Evolutionary conservation across 1,140 invertebrate species (phyloP).

Genomic region (Asobara japonica): DNA sequence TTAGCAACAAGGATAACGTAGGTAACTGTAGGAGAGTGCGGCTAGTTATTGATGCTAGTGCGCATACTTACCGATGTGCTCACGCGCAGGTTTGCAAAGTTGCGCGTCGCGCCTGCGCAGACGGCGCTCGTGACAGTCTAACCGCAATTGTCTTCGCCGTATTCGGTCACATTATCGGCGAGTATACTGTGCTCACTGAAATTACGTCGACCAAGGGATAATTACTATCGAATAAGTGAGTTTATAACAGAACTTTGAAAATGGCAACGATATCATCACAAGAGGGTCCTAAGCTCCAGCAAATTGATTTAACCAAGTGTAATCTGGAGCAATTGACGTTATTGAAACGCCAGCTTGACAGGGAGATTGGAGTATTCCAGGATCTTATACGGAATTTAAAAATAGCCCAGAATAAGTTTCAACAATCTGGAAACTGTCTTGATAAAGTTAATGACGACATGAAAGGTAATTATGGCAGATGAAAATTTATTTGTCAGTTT

Average conservation of each 20-base stretch:
- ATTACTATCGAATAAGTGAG: not conserved
- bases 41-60: too few species aligned
- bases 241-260: slow-evolving; percentile 38
- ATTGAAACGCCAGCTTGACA: slow-evolving; percentile 87
- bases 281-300: slow-evolving; percentile 72
- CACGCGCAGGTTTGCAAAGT: slow-evolving; percentile 1
- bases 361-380: slow-evolving; percentile 87
- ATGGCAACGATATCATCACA: slow-evolving; percentile 72
- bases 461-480: slow-evolving; percentile 66
- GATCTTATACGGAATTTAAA: slow-evolving; percentile 89
- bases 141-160: slow-evolving; percentile 12
- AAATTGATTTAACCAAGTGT: slow-evolving; percentile 81
- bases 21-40: not conserved
- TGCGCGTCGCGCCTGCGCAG: not conserved
- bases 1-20: not conserved
- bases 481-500: not conserved
- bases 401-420: slow-evolving; percentile 89
- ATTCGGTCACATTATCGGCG: slow-evolving; percentile 33
- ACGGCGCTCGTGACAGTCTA: slow-evolving; percentile 12
- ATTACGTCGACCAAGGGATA: not conserved
- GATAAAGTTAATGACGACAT: slow-evolving; percentile 79
- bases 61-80: slow-evolving; percentile 8
- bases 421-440: slow-evolving; percentile 85
- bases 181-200: not conserved
- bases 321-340: slow-evolving; percentile 82